Percentiles rank a stretch among this genome's conserved stretches.
Evolutionary conservation across 2,888 invertebrate genomes (phyloP).

Genomic region (Diploptera punctata): DNA sequence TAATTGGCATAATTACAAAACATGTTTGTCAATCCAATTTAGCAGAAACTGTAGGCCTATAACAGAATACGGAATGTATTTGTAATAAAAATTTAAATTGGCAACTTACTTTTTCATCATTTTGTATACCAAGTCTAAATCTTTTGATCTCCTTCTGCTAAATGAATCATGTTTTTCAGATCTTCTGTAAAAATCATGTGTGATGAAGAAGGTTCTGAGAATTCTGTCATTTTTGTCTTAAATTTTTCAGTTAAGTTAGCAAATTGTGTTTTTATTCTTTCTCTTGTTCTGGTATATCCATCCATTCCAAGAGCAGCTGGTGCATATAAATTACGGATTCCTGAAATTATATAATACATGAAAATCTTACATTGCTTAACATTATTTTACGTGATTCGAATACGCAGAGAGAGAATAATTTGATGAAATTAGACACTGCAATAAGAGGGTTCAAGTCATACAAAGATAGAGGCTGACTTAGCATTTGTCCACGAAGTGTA

Average conservation of each 20-base stretch:
- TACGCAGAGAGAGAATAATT: too few species aligned
- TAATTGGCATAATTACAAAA: too few species aligned
- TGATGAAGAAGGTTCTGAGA: constrained; percentile 60
- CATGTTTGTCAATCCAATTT: too few species aligned
- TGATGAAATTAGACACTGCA: too few species aligned
- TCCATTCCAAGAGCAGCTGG: constrained; percentile 67
- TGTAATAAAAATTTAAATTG: background rate
- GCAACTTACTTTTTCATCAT: constrained; percentile 72
- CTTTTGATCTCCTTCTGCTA: constrained; percentile 65
- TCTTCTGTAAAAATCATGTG: constrained; percentile 85
- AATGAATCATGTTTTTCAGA: constrained; percentile 79
- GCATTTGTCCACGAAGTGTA: too few species aligned
- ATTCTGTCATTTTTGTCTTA: constrained; percentile 71
- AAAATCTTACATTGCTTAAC: too few species aligned
- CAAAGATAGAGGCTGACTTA: too few species aligned
- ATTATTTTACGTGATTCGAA: too few species aligned
- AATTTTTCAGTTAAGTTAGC: constrained; percentile 69
- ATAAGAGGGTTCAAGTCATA: too few species aligned
- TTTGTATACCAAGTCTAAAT: constrained; percentile 66
- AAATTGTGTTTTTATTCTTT: constrained; percentile 66
- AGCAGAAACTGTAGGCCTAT: too few species aligned
- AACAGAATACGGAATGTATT: too few species aligned
- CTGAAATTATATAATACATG: too few species aligned
- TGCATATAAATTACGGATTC: constrained; percentile 60
- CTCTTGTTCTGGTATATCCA: constrained; percentile 62